Conservation (phyloP, 2,888 invertebrate species). For the Norana najaformis region DNA sequence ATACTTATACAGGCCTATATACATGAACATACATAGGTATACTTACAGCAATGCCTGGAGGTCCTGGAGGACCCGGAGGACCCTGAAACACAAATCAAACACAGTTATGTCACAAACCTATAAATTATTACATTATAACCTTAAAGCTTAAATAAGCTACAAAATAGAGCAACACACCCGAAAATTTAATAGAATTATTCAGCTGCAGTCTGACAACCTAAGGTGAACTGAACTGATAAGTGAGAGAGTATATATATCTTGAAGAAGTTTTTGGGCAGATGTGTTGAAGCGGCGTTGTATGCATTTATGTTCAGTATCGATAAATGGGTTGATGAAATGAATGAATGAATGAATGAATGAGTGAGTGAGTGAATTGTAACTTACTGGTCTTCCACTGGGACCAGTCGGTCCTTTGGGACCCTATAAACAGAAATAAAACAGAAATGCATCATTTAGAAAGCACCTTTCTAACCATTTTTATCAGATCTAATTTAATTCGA, state of each 20-base stretch:
- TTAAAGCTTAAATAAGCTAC: background rate
- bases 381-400: conserved; percentile 34
- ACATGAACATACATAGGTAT: background rate
- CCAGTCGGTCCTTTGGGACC: conserved; percentile 33
- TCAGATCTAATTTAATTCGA: background rate
- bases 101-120: background rate
- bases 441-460: background rate
- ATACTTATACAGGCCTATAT: background rate
- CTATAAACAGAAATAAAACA: background rate
- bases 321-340: background rate
- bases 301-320: background rate
- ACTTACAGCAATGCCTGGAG: background rate
- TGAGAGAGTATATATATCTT: no score
- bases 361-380: background rate
- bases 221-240: no score
- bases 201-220: background rate
- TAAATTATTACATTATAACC: background rate
- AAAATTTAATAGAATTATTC: background rate
- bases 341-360: background rate
- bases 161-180: background rate
- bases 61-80: conserved; percentile 18
- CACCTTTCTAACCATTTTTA: background rate
- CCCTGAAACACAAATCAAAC: background rate
- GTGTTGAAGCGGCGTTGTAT: no score
- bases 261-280: no score